A percentile compares a stretch with the other conserved stretches of the same genome.
Conservation (phyloP, 2,113 vertebrate species). For the Phycodurus eques region DNA sequence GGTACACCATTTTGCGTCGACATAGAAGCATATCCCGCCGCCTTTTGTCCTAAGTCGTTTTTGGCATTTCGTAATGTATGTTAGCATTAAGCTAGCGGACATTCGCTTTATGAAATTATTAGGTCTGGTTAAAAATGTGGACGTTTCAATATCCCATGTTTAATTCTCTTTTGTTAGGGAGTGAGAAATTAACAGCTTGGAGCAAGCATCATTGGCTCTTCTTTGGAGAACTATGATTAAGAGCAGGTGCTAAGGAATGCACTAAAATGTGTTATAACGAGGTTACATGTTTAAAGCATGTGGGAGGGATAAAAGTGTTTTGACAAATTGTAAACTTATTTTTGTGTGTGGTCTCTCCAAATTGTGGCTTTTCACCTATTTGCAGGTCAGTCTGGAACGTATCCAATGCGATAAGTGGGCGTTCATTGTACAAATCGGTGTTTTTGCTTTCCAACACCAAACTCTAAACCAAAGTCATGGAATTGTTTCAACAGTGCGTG, state of each 20-base stretch:
- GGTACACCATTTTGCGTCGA: too few relatives aligned
- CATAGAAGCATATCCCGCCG: too few relatives aligned
- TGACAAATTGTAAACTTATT: too few relatives aligned
- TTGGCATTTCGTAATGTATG: too few relatives aligned
- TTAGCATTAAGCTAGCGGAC: too few relatives aligned
- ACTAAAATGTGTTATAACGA: not conserved
- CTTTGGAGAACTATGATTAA: not conserved
- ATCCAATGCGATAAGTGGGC: not conserved
- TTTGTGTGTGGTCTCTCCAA: not conserved
- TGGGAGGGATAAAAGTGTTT: not conserved
- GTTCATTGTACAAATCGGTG: not conserved
- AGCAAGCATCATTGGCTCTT: not conserved
- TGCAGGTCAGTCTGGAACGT: not conserved
- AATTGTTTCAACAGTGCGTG: constrained; percentile 46
- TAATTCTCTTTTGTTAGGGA: too few relatives aligned
- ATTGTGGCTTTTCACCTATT: not conserved
- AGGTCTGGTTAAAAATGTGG: too few relatives aligned
- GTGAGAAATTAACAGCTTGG: not conserved
- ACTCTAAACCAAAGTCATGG: constrained; percentile 30
- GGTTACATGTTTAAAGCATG: not conserved
- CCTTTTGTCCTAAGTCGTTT: too few relatives aligned
- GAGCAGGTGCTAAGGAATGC: not conserved
- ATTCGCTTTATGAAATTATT: too few relatives aligned
- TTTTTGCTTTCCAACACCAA: constrained; percentile 25
- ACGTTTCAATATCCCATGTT: too few relatives aligned